Evolutionary conservation across 1,140 invertebrate genomes (phyloP).

Genomic region (Diachasmimorpha longicaudata): DNA sequence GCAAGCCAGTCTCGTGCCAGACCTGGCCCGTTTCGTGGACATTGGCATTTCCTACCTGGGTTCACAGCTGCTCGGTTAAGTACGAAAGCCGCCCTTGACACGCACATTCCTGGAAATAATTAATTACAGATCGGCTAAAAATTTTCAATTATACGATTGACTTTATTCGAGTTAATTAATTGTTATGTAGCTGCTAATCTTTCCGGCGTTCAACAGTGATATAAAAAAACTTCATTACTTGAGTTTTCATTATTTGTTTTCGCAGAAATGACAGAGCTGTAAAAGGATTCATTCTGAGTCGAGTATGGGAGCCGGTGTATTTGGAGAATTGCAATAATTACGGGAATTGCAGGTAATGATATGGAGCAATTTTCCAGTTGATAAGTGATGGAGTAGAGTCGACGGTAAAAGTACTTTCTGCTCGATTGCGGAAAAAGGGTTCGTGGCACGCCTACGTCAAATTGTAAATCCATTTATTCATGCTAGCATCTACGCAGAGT

Average conservation of each 20-base stretch:
- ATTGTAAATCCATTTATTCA: conserved; percentile 7
- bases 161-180: not conserved
- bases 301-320: not conserved
- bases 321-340: not conserved
- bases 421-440: not conserved
- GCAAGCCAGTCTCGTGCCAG: too few species aligned
- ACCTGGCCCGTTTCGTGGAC: too few species aligned
- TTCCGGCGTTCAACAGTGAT: not conserved
- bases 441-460: not conserved
- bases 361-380: not conserved
- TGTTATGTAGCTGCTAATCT: not conserved
- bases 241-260: not conserved
- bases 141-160: not conserved
- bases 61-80: not conserved
- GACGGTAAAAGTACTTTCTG: not conserved
- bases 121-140: not conserved
- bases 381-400: not conserved
- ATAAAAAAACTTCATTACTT: not conserved
- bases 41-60: too few species aligned
- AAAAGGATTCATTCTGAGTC: not conserved
- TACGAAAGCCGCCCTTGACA: not conserved
- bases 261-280: not conserved
- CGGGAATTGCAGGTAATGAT: not conserved
- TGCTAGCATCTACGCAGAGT: not conserved
- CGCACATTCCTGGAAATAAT: not conserved